Conservation (phyloP, 2,888 invertebrate species). For the Drosophila mimetica region DNA sequence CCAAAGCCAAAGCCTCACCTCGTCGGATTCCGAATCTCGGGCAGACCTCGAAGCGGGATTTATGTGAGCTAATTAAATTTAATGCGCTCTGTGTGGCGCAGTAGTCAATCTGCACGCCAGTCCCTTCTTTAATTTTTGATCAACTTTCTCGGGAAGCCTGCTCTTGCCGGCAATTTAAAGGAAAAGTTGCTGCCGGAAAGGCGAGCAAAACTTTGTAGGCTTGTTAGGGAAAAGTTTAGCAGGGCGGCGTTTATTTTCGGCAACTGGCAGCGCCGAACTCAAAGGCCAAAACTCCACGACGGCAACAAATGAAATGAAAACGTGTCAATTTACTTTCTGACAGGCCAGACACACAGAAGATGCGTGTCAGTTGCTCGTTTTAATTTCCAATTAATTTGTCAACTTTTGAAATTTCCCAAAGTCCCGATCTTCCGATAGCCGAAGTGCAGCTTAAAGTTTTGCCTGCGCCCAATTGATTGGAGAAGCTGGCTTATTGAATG, state of each 20-base stretch:
- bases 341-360: conserved; percentile 23
- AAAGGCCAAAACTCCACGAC: conserved; percentile 12
- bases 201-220: conserved; percentile 47
- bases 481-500: conserved; percentile 3
- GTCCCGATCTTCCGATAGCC: background rate
- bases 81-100: conserved; percentile 61
- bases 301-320: conserved; percentile 47
- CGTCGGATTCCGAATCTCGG: conserved; percentile 18
- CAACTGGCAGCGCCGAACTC: conserved; percentile 17
- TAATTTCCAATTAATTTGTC: conserved; percentile 50
- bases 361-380: conserved; percentile 41
- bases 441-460: conserved; percentile 13
- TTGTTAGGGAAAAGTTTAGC: conserved; percentile 47
- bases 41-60: conserved; percentile 44
- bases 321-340: conserved; percentile 61
- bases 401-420: background rate
- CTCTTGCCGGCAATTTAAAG: conserved; percentile 16
- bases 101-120: conserved; percentile 27
- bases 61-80: conserved; percentile 73
- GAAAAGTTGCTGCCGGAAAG: conserved; percentile 36
- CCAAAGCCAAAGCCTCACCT: background rate
- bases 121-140: conserved; percentile 58
- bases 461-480: conserved; percentile 28
- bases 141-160: conserved; percentile 35
- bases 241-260: conserved; percentile 35